Base-by-base conservation (phyloP, 1,140 invertebrate species). In the Drosophila parvula region DNA sequence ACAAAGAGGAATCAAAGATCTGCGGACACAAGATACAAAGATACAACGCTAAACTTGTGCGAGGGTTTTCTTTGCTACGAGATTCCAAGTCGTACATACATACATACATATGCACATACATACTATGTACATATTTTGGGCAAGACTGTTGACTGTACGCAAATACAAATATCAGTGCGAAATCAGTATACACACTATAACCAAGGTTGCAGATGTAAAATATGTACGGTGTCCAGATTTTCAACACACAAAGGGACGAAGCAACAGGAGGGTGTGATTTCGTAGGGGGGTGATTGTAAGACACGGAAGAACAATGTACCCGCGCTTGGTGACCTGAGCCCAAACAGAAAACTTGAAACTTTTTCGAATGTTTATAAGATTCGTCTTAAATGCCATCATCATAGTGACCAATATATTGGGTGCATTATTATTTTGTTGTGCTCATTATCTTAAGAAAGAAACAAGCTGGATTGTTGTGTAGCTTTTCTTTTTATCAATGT, bases 1-100 rank as follows among this genome's bases (percentile, higher is more conserved):
- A 61, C 30, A 64, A 64, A 64, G 40, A 61, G n/a, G 45, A 60
- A 16, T 0, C 40, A 9, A 45, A 44, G 22, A 45, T 16, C 14
- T 18, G 57, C 16, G 16, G n/a, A 18, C 30, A 14, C 57, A 27
- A n/a, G 22, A 40, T 61, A 58, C 5, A n/a, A n/a, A n/a, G n/a
- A n/a, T n/a, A n/a, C n/a, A 38, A 34, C 34, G n/a, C 38, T 5
- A 14, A 27, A 18, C 27, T 8, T 60, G 5, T 22, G 51, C 34
- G n/a, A 51, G 5, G 51, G 34, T 55, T 55, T 36, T 36, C 11
- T 8, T 2, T 34, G 12, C 30, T 18, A 11, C 10, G 48, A 4
- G n/a, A 50, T 27, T 18, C 27, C 47, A 11, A 59, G 18, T 11
- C 9, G 53, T 40, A 55, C n/a, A 53, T 8, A 62, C 22, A 22